Evolutionary conservation across 2,888 invertebrate species (phyloP), one percentile per base, ranked within the genome.

Genomic region (Plusia festucae): DNA sequence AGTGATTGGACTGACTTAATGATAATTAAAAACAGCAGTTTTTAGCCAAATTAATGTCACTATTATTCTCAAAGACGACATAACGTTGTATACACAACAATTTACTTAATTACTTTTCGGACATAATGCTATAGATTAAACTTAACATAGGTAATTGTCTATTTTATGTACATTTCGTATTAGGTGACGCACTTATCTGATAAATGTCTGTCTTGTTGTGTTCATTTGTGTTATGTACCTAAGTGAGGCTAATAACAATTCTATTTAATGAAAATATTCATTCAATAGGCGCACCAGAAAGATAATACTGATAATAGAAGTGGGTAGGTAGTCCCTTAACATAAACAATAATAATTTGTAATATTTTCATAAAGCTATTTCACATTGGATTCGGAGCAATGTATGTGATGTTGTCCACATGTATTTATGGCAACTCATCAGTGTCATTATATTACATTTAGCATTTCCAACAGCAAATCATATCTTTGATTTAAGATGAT

Each of bases 111-210:
- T 2, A 69, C 16, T 55, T 56, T 54, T 51, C 27, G 49, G 46
- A 58, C 30, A 49, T 57, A 55, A 57, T 11, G 15, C 51, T 65
- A 58, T 61, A 60, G 60, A 69, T 74, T 55, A 65, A 79, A 69
- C 46, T 57, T 27, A 63, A 20, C 46, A 67, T 61, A n/a, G n/a
- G n/a, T n/a, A 76, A 69, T 76, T 79, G 73, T 62, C 58, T 73
- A 52, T 65, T 65, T 73, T 72, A 79, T n/a, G 76, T 65, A 79
- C 65, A 76, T 70, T 67, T 67, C 27, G 60, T 62, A 68, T 76
- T 69, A 55, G 65, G 60, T 77, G 73, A 78, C 53, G 79, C 72
- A 75, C 61, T 66, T 66, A 68, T 74, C 59, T 54, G 56, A 53
- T 57, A 60, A 52, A 52, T 53, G 15, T n/a, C 30, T 44, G 65